Evolutionary conservation across 2,113 vertebrate species (phyloP), one percentile per base, ranked within the genome.

Genomic region (Tympanuchus pallidicinctus): DNA sequence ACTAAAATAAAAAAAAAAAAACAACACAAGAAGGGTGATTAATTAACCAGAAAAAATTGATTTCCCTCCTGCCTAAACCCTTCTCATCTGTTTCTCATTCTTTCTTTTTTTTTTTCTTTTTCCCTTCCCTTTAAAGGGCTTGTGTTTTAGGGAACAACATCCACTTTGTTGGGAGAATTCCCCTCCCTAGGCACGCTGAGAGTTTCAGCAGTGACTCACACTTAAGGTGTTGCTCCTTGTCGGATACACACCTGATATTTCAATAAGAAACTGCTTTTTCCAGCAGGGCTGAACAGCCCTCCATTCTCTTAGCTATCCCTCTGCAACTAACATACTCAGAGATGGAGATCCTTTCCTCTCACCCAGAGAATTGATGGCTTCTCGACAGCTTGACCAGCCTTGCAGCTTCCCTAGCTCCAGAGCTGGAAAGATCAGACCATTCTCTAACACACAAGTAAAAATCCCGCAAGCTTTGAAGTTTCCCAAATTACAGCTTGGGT

Each of bases 1-100:
- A 99, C 99, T 99, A 97, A 96, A 95, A 97, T 43, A 16, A 25
- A 13, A 28, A 14, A 10, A 54, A 54, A 28, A 28, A 9, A 95
- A 89, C 97, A 84, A 88, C 59, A 89, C 42, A 95, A 61, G 83
- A 91, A 22, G 50, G 96, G 72, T 90, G 90, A 95, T 96, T 96
- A 95, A 96, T 97, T 92, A 97, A 94, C 89, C 92, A 94, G 92
- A 94, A 94, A 90, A 93, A 94, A 45, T 59, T 75, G n/a, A 81
- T 75, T 93, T 96, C 43, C 70, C 92, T 69, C 76, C 57, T 90
- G 80, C 80, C 86, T 92, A 92, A 94, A 65, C 76, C 77, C 36
- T 94, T 91, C 86, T 96, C 96, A 95, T 96, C 92, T 97, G 97
- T 94, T 97, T 96, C 93, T 94, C 81, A 96, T 96, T 95, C 82